phyloP scores from a whole-genome alignment of 2,113 vertebrate genomes.

The Hiodon alosoides region DNA sequence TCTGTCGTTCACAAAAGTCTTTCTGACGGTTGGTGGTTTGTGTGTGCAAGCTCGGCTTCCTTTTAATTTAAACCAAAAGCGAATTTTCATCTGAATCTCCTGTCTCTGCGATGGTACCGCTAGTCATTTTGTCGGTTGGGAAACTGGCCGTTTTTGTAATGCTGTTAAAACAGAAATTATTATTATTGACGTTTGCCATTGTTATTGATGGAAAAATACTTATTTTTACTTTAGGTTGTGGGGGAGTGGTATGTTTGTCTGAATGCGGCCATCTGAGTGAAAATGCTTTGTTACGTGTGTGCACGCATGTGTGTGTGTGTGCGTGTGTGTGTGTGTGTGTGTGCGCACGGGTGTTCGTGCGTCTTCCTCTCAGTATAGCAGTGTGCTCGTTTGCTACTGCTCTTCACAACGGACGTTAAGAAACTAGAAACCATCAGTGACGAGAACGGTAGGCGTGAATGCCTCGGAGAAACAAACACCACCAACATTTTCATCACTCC shows the following conservation, averaged over 20 bases:
- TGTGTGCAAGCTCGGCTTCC: too few relatives aligned
- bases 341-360: slow-evolving; percentile 33
- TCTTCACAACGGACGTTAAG: slow-evolving; percentile 68
- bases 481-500: slow-evolving; percentile 47
- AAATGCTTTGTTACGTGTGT: slow-evolving; percentile 65
- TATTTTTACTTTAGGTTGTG: too few relatives aligned
- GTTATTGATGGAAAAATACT: too few relatives aligned
- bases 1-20: slow-evolving; percentile 22
- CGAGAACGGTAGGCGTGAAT: too few relatives aligned
- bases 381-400: slow-evolving; percentile 57
- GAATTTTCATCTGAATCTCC: neutral
- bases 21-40: slow-evolving; percentile 4
- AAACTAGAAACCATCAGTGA: slow-evolving; percentile 19
- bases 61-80: neutral
- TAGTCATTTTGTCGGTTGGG: too few relatives aligned
- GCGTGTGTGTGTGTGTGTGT: slow-evolving; percentile 22
- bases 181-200: too few relatives aligned
- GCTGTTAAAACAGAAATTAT: too few relatives aligned
- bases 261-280: slow-evolving; percentile 18
- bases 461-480: neutral
- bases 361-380: slow-evolving; percentile 37
- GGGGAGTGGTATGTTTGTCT: neutral
- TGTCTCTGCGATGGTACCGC: neutral
- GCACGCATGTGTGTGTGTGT: slow-evolving; percentile 39
- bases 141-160: too few relatives aligned